Base-by-base conservation (phyloP, 2,888 invertebrate genomes). In the Deilephila elpenor region DNA sequence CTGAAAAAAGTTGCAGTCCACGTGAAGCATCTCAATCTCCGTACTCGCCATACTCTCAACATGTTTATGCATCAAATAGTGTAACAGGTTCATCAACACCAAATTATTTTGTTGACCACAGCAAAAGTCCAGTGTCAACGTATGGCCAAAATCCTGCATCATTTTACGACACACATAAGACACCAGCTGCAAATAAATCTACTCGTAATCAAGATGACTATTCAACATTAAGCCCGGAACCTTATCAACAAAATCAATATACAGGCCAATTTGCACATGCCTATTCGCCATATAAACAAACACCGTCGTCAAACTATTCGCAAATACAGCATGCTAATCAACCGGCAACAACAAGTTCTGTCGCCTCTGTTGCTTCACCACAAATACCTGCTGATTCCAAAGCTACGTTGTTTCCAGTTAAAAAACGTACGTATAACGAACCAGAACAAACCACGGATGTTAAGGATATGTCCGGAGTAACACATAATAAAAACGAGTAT, bases 1-100 rank as follows among this genome's bases (percentile, higher is more conserved):
- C 97, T 0, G 97, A 98, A 80, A 98, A 97, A 85, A 97, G 97
- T 79, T 97, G 97, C 84, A 97, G 97, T 85, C 97, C 97, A 0
- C 95, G 97, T 67, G 96, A 97, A 81, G 97, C 96, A 73, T 96
- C 96, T 0, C 93, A 91, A 59, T 95, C 95, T 0, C 94, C 95
- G 3, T 94, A 90, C 78, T 93, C 95, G 1, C 90, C 92, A 7
- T 94, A 94, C 77, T 90, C 92, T 6, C 93, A 91, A 78, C 95
- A 95, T 77, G 95, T 95, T 3, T 95, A 95, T 75, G 94, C 90
- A 19, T 88, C 90, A 1, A 91, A 93, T 71, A 91, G 83, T 77
- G 85, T 85, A 1, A 78, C 88, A 20, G 92, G 90, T 2, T 89
- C 91, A 1, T 76, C 92, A 6, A 92, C 93, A 25, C 93, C 93